These are phyloP conservation scores for Eciton burchellii DNA, from an alignment of 1,140 invertebrate genomes.

Conservation along the genomic window DNA sequence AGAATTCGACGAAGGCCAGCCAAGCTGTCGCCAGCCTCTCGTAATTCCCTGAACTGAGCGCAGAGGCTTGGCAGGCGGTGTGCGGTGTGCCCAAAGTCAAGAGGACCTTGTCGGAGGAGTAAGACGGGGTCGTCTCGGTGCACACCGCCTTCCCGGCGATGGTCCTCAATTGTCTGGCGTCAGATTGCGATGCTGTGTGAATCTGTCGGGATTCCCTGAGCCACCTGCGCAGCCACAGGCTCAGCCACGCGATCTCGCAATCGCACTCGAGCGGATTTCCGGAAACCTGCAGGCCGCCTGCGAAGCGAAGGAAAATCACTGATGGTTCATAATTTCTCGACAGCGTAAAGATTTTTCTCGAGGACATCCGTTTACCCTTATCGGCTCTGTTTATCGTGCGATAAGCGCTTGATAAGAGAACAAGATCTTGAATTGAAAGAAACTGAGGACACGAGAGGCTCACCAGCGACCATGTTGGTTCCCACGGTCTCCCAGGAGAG, in stretches of 20 bases:
- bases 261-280: slow-evolving; percentile 95
- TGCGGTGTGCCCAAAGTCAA: slow-evolving; percentile 85
- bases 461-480: slow-evolving; percentile 92
- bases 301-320: slow-evolving; percentile 77
- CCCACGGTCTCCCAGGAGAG: slow-evolving; percentile 94
- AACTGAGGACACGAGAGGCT: slow-evolving; percentile 47
- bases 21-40: slow-evolving; percentile 76
- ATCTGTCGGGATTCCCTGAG: slow-evolving; percentile 91
- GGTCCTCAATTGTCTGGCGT: slow-evolving; percentile 82
- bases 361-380: too few relatives aligned
- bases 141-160: slow-evolving; percentile 83
- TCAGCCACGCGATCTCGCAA: slow-evolving; percentile 95
- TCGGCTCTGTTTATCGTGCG: too few relatives aligned
- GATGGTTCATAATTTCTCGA: too few relatives aligned
- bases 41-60: slow-evolving; percentile 83
- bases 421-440: too few relatives aligned
- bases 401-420: too few relatives aligned
- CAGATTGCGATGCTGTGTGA: slow-evolving; percentile 87
- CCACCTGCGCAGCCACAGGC: slow-evolving; percentile 95
- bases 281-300: slow-evolving; percentile 93
- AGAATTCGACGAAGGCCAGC: slow-evolving; percentile 77
- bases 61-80: slow-evolving; percentile 87
- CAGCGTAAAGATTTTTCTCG: too few relatives aligned
- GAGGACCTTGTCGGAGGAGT: slow-evolving; percentile 82
- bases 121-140: slow-evolving; percentile 83